Percentiles rank a stretch among this genome's conserved stretches.
phyloP scores from a whole-genome alignment of 1,140 invertebrate genomes.

The Centruroides sculpturatus region DNA sequence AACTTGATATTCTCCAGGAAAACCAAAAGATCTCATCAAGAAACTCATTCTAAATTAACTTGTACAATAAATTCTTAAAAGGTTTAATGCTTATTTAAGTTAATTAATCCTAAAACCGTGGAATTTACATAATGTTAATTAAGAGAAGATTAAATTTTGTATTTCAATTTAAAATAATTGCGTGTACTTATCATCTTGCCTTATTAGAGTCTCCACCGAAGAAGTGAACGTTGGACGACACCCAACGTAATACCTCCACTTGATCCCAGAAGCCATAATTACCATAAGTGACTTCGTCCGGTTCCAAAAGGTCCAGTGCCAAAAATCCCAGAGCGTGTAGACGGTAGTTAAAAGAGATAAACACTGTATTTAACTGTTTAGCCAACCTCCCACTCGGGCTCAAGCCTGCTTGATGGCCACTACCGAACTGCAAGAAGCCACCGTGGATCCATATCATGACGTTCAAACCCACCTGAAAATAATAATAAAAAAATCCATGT shows the following conservation, averaged over 20 bases:
- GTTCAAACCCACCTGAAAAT: conserved; percentile 5
- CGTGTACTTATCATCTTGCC: conserved; percentile 21
- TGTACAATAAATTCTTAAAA: too few relatives aligned
- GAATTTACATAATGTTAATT: neutral
- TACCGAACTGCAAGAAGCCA: conserved; percentile 36
- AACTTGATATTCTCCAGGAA: too few relatives aligned
- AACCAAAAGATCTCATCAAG: too few relatives aligned
- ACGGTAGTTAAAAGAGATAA: conserved; percentile 93
- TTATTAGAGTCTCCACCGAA: conserved; percentile 33
- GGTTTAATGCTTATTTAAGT: too few relatives aligned
- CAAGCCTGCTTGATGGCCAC: conserved; percentile 13
- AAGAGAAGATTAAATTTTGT: neutral
- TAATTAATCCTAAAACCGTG: too few relatives aligned
- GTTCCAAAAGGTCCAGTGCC: conserved; percentile 12
- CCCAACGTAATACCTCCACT: conserved; percentile 30
- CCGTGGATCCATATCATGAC: conserved; percentile 96
- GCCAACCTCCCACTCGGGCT: conserved; percentile 68
- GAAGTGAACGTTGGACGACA: conserved; percentile 30
- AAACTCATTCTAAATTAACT: too few relatives aligned
- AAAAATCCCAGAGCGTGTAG: conserved; percentile 70
- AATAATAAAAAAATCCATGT: neutral
- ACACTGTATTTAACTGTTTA: conserved; percentile 25
- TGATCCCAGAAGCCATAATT: conserved; percentile 38
- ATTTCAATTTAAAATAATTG: neutral
- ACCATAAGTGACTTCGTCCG: conserved; percentile 22